These are phyloP conservation scores for Onthophagus taurus DNA, from an alignment of 1,140 invertebrate genomes.

Conservation along the genomic window DNA sequence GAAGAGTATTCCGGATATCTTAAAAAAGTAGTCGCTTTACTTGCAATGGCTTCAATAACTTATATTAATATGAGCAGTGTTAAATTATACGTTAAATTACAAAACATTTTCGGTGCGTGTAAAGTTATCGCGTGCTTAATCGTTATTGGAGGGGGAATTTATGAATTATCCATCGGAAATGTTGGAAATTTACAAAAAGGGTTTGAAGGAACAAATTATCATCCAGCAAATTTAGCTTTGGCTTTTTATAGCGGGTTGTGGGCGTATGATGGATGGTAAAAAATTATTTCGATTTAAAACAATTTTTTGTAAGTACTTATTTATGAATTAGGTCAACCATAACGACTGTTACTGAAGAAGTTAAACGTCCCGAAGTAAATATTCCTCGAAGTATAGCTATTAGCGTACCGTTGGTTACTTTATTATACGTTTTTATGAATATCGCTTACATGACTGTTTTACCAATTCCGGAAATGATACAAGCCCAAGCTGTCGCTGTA, in stretches of 20 bases:
- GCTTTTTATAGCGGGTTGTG: conserved; percentile 90
- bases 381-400: conserved; percentile 81
- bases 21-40: conserved; percentile 57
- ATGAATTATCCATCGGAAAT: conserved; percentile 57
- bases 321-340: conserved; percentile 64
- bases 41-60: conserved; percentile 69
- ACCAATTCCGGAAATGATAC: conserved; percentile 66
- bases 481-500: conserved; percentile 78
- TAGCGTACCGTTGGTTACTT: conserved; percentile 77
- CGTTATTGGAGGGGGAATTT: conserved; percentile 72
- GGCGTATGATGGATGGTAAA: conserved; percentile 88
- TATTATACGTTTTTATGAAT: conserved; percentile 85
- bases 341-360: conserved; percentile 85
- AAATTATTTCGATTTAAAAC: not conserved
- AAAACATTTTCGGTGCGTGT: conserved; percentile 80
- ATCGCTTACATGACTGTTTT: conserved; percentile 86
- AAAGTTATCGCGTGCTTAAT: conserved; percentile 78
- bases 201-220: conserved; percentile 64
- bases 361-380: conserved; percentile 76
- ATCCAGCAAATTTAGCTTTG: conserved; percentile 67
- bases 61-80: conserved; percentile 84
- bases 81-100: conserved; percentile 76
- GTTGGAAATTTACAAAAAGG: conserved; percentile 61
- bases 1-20: conserved; percentile 39
- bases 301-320: conserved; percentile 14